A percentile compares a stretch with the other conserved stretches of the same genome.
Conservation (phyloP, 1,140 invertebrate species). For the Radopholus similis region DNA sequence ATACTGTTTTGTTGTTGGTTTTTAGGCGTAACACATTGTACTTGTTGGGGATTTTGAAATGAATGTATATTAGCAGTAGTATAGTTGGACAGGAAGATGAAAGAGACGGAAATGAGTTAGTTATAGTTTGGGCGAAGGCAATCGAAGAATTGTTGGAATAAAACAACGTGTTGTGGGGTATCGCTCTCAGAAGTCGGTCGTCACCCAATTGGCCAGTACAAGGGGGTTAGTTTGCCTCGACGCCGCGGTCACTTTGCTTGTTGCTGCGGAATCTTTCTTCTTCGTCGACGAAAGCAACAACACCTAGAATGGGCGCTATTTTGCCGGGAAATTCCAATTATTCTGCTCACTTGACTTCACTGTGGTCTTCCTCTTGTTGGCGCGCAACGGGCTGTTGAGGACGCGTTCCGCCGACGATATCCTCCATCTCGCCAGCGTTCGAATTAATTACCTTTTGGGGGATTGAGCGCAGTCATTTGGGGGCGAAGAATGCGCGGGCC, state of each 20-base stretch:
- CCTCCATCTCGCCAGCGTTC: constrained; percentile 52
- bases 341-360: constrained; percentile 52
- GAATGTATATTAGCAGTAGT: too few species aligned
- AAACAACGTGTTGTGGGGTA: too few species aligned
- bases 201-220: too few species aligned
- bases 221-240: neutral
- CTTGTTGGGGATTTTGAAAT: too few species aligned
- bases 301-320: constrained; percentile 39
- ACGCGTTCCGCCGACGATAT: constrained; percentile 22
- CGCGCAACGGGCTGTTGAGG: constrained; percentile 9
- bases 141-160: too few species aligned
- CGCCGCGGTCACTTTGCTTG: constrained; percentile 17
- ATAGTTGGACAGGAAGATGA: too few species aligned
- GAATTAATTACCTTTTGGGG: constrained; percentile 59
- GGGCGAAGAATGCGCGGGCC: neutral
- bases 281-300: constrained; percentile 54
- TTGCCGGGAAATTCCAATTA: neutral
- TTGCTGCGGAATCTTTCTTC: constrained; percentile 50
- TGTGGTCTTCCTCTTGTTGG: constrained; percentile 45
- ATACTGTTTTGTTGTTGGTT: too few species aligned
- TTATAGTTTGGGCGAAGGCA: too few species aligned
- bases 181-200: too few species aligned
- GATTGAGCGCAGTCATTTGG: constrained; percentile 1
- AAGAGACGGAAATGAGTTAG: too few species aligned
- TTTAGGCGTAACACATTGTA: too few species aligned